Base-by-base conservation (phyloP, 2,888 invertebrate genomes). In the Ornithoptera alexandrae region DNA sequence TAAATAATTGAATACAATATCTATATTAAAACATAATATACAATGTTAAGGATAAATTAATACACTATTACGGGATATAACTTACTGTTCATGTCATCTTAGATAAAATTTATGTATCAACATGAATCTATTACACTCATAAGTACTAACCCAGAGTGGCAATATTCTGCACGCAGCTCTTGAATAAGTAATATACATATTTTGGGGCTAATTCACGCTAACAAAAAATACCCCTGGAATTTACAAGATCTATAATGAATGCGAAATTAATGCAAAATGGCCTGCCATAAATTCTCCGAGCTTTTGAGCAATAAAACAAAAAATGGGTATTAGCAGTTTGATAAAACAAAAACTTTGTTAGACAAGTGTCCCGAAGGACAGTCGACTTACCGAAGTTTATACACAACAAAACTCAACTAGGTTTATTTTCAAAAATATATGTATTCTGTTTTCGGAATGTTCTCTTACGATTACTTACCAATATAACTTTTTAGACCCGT, bases 181-280 rank as follows among this genome's bases (percentile, higher is more conserved):
- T 67, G 70, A 70, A 67, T 67, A 70, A 15, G 22, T 74, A 78
- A 77, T 78, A 72, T 74, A 76, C 78, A 79, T 80, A 80, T 81
- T 78, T 78, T 77, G 72, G 71, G 72, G 77, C 79, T 81, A 85
- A 84, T 85, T 85, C 81, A 80, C 83, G 84, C 83, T 83, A 80
- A 78, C 77, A 85, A 85, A 84, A 87, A 84, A 81, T 79, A 79
- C 76, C 79, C 79, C 78, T 82, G 76, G 30, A 80, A 85, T 84
- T 83, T 85, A 84, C 84, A 84, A 83, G 86, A 85, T 83, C 85
- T 84, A 86, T 89, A 88, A 91, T 89, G 84, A 89, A 92, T 90
- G 87, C 79, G 86, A 88, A 87, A 91, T 91, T 89, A 90, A 92
- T 92, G 87, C 88, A 87, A 90, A 92, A 86, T 88, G 87, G 84